Conservation (phyloP, 2,888 invertebrate species). For the Ametastegia equiseti region DNA sequence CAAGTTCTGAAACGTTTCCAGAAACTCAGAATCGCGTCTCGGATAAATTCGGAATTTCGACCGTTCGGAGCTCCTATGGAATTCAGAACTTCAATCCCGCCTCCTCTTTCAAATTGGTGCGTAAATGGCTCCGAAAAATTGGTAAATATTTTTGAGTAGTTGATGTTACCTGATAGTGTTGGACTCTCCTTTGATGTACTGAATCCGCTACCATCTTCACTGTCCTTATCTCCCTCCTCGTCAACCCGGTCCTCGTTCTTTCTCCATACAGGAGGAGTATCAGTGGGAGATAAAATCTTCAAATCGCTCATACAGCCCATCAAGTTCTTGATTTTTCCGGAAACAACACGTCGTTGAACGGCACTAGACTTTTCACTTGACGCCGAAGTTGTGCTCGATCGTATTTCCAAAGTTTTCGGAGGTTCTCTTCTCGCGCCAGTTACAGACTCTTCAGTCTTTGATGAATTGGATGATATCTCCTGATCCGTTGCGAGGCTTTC, state of each 20-base stretch:
- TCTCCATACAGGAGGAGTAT: constrained; percentile 65
- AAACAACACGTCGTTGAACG: constrained; percentile 61
- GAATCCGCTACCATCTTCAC: constrained; percentile 67
- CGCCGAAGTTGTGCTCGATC: constrained; percentile 49
- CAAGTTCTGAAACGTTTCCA: too few species aligned
- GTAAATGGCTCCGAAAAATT: too few species aligned
- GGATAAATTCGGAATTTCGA: too few species aligned
- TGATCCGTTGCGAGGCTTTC: not conserved
- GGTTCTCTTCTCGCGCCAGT: constrained; percentile 58
- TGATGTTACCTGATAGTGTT: constrained; percentile 39
- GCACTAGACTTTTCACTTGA: constrained; percentile 56
- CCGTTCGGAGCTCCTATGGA: too few species aligned
- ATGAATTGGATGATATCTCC: not conserved
- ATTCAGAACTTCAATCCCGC: too few species aligned
- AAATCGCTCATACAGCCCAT: constrained; percentile 71
- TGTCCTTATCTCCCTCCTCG: constrained; percentile 61
- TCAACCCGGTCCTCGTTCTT: constrained; percentile 65
- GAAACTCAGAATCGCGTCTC: too few species aligned
- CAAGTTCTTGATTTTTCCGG: constrained; percentile 70
- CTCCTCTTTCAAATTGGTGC: too few species aligned
- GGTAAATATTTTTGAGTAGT: too few species aligned
- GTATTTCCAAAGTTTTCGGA: constrained; percentile 67
- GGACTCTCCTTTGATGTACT: constrained; percentile 61
- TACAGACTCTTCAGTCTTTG: not conserved
- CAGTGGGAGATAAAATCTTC: constrained; percentile 71